A percentile compares a stretch with the other conserved stretches of the same genome.
Evolutionary conservation across 2,113 vertebrate genomes (phyloP).

Genomic region (Pluvianellus socialis): DNA sequence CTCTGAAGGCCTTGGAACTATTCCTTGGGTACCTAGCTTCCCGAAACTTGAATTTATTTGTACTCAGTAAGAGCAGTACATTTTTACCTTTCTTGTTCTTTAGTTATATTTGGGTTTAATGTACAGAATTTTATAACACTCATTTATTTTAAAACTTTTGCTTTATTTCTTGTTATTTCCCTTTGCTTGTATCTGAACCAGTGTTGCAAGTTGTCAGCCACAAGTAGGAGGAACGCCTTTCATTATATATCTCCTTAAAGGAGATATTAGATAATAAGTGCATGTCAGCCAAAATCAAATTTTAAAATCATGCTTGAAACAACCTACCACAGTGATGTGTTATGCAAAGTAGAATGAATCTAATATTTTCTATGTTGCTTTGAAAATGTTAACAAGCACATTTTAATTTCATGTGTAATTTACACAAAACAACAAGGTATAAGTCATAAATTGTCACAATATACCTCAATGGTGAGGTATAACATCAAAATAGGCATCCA

Average conservation of each 20-base stretch:
- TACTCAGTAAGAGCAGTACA: background rate
- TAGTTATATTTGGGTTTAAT: background rate
- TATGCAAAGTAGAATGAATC: background rate
- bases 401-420: background rate
- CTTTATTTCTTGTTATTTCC: background rate
- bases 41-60: background rate
- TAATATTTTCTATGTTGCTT: background rate
- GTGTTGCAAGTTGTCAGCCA: background rate
- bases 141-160: background rate
- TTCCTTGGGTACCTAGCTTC: background rate
- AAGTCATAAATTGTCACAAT: background rate
- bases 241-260: background rate
- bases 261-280: background rate
- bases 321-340: background rate
- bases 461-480: background rate
- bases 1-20: background rate
- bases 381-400: background rate
- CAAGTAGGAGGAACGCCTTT: background rate
- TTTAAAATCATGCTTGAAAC: background rate
- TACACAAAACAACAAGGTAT: background rate
- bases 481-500: background rate
- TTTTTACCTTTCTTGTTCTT: background rate
- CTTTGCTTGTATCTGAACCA: background rate
- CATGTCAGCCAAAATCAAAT: background rate
- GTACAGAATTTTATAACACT: background rate